Evolutionary conservation across 2,888 invertebrate genomes (phyloP), one percentile per base, ranked within the genome.

Genomic region (Anoplius nigerrimus): DNA sequence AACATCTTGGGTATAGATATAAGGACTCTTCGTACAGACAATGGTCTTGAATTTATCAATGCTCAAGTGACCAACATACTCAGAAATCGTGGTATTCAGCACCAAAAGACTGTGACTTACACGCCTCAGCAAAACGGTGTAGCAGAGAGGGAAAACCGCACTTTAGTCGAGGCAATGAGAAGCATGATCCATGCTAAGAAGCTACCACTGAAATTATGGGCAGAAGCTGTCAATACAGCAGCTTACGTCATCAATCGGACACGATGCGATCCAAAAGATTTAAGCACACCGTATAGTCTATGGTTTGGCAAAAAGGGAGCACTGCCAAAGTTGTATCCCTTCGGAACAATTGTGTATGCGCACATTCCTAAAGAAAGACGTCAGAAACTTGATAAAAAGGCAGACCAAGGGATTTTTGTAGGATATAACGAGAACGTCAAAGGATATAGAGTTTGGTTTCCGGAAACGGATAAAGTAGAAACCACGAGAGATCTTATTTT

Each of bases 111-210:
- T 27, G 59, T 48, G 16, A 8, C 48, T 2, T 60, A 70, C 24
- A 71, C 68, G 0, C 69, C 74, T 0, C 53, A 78, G 27, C 69
- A 76, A 48, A 76, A 77, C 45, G 71, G 74, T 8, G 52, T 60
- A n/a, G 69, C 68, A 21, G 76, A 78, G 54, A 55, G 75, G 24
- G 65, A 74, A 11, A 77, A 71, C 42, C 59, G 74, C 4, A 75
- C 70, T 1, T 24, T 75, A 24, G 63, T 69, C 8, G 74, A 78
- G 57, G 62, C 62, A 34, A 68, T 66, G 24, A 62, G 68, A 24
- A 65, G 70, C 0, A 60, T 75, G 57, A 51, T 76, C 8, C 53
- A 67, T 56, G 72, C 58, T 4, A 71, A 66, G 18, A 57, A 66
- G 15, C 60, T 74, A 16, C 55, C 69, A 8, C 54, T 61, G 59